Evolutionary conservation across 2,797 vertebrate species (phyloP).

Genomic region (Smutsia gigantea): DNA sequence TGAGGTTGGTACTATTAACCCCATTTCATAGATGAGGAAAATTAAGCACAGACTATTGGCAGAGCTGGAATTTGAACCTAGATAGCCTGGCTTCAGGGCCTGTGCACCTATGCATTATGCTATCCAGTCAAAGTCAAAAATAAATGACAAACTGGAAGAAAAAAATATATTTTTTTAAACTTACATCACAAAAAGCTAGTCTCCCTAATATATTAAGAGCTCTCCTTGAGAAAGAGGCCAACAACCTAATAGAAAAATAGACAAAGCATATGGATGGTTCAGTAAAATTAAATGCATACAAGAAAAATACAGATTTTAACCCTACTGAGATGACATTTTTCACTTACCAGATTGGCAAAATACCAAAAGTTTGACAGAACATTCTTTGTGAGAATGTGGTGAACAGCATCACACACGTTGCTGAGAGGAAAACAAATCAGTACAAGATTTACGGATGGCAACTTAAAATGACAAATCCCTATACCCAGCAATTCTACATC

Average conservation of each 20-base stretch:
- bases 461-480: neutral
- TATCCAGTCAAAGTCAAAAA: neutral
- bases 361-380: neutral
- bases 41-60: neutral
- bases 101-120: neutral
- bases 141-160: neutral
- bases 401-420: rapidly evolving
- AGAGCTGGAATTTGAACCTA: neutral
- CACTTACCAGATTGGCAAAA: neutral
- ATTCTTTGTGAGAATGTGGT: neutral
- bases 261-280: neutral
- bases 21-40: neutral
- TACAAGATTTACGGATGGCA: neutral
- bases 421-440: neutral
- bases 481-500: neutral
- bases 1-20: neutral
- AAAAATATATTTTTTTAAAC: neutral
- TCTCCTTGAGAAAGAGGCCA: neutral
- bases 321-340: neutral
- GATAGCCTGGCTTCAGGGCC: neutral
- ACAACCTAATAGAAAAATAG: neutral
- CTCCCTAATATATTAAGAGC: neutral
- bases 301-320: neutral
- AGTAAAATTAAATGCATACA: neutral
- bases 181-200: neutral